Conservation (phyloP, 2,888 invertebrate species). For the Alentia gelatinosa region DNA sequence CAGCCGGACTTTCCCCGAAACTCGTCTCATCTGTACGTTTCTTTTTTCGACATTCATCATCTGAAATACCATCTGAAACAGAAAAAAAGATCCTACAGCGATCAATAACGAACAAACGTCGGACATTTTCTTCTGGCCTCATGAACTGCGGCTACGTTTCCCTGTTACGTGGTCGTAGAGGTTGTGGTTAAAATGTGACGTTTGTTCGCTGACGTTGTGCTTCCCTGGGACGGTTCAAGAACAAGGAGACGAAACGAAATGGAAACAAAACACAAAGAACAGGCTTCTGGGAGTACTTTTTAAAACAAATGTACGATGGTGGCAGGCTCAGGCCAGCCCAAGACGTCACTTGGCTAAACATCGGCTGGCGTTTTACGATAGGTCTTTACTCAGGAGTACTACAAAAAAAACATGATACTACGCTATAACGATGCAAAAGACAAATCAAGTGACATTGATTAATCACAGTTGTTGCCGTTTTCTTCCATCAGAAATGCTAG, state of each 20-base stretch:
- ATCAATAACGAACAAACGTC: conserved; percentile 42
- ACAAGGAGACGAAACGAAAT: conserved; percentile 24
- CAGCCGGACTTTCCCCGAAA: conserved; percentile 8
- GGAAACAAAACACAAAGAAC: not conserved
- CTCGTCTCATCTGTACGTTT: not conserved
- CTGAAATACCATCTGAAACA: not conserved
- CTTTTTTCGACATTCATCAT: conserved; percentile 8
- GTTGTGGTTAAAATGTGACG: conserved; percentile 24
- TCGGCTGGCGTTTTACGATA: not conserved
- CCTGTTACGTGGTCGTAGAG: not conserved
- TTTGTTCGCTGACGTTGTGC: conserved; percentile 53
- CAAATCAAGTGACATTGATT: conserved; percentile 3
- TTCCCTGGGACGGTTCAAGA: conserved; percentile 53
- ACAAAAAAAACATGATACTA: not conserved
- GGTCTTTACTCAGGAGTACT: not conserved
- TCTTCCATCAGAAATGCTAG: conserved; percentile 23
- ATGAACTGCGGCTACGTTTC: not conserved
- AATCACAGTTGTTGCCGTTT: conserved; percentile 44
- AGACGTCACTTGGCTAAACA: not conserved
- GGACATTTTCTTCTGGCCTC: conserved; percentile 13
- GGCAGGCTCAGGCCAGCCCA: no score
- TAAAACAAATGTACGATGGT: not conserved
- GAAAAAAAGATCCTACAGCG: not conserved
- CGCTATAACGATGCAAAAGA: conserved; percentile 12
- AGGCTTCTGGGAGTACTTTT: conserved; percentile 28